Evolutionary conservation across 2,797 vertebrate genomes (phyloP).

Genomic region (Falco concolor): DNA sequence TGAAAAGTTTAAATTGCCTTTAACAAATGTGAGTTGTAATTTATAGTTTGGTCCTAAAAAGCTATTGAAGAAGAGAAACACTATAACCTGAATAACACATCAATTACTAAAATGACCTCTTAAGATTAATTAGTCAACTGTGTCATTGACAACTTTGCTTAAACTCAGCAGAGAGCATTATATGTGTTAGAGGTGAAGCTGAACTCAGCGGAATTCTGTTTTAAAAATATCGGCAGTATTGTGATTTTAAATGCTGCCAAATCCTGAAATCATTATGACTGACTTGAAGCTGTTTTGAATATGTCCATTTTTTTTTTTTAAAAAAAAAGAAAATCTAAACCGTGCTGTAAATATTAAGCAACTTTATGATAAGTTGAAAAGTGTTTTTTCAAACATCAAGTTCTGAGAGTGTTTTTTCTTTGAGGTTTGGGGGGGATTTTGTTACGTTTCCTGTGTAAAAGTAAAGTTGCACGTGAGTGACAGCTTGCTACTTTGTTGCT

Average conservation of each 20-base stretch:
- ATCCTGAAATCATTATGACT: not conserved
- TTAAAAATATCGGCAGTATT: not conserved
- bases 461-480: not conserved
- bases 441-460: not conserved
- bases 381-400: not conserved
- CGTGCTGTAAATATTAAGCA: not conserved
- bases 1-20: not conserved
- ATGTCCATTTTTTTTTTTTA: not conserved
- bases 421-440: not conserved
- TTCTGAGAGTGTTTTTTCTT: not conserved
- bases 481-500: not conserved
- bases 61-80: not conserved
- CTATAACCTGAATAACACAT: not conserved
- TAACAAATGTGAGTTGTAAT: not conserved
- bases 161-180: not conserved
- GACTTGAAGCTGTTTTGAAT: not conserved
- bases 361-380: not conserved
- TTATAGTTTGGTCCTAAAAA: not conserved
- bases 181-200: not conserved
- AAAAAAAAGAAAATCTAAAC: not conserved
- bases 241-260: not conserved
- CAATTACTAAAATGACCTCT: not conserved
- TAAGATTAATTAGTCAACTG: not conserved
- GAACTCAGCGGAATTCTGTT: not conserved
- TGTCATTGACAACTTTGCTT: not conserved